Base-by-base conservation (phyloP, 2,888 invertebrate genomes). In the Acanthococcus lagerstroemiae region DNA sequence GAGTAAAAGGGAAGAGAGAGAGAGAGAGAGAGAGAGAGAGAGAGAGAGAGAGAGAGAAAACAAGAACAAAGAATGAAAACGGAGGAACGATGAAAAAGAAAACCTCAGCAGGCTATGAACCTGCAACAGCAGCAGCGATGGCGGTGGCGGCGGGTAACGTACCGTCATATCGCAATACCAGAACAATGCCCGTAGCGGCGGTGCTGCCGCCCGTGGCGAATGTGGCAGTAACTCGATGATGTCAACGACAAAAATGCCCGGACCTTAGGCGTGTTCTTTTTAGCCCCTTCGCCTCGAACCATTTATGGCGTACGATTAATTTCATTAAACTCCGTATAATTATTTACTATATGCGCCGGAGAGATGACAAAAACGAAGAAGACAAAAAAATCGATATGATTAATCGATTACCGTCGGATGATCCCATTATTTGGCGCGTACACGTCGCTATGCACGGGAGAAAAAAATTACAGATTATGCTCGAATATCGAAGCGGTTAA, bases 51-150 rank as follows among this genome's bases (percentile, higher is more conserved):
- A n/a, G 12, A 1, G n/a, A 37, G 37, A 37, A 37, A 37, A 37
- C 12, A 9, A 37, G n/a, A 37, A 37, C 37, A 9, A n/a, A 37
- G n/a, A 37, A 37, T 9, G n/a, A 37, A 37, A 37, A 37, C 55
- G 30, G 26, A 21, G 26, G 12, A 30, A n/a, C 15, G 3, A 30
- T 30, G n/a, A n/a, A n/a, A 55, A 55, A 55, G 26, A 55, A 55
- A 55, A 55, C 55, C 55, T 55, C 55, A 55, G 55, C 55, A 55
- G 55, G 55, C 55, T 55, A 55, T 55, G 55, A 55, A 55, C 55
- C 55, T 55, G 55, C 19, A 37, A 37, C 37, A 15, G 50, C 21
- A 50, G n/a, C n/a, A n/a, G n/a, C n/a, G n/a, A n/a, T n/a, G n/a
- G n/a, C n/a, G n/a, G n/a, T n/a, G n/a, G n/a, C n/a, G n/a, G n/a